Evolutionary conservation across 2,888 invertebrate genomes (phyloP), one percentile per base, ranked within the genome.

Genomic region (Unio delphinus): DNA sequence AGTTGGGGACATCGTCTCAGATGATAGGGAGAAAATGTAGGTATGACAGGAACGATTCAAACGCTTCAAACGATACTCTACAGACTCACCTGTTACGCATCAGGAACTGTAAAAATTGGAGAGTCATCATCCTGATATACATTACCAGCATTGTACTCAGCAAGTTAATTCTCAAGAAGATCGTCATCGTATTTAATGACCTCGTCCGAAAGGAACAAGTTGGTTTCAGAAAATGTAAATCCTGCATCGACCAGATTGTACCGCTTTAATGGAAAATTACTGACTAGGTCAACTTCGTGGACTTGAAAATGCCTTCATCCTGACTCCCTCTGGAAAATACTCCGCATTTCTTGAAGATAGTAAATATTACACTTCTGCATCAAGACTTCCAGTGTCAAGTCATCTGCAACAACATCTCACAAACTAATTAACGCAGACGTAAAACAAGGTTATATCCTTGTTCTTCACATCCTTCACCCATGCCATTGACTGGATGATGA

Each of bases 101-200:
- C 34, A 34, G 8, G 34, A 34, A 45, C 56, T 64, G 56, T 64
- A 57, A 57, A 55, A 28, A 64, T 30, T 64, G 57, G 57, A 56
- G 28, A 30, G 56, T 34, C 18, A 54, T 64, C 15, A 64, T 55
- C 54, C 11, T 64, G 54, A n/a, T 54, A 17, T 55, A 1, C n/a
- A 11, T 55, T 23, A 64, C 64, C 20, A 26, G 55, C 11, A 55
- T 20, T 28, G 28, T 64, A 6, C 11, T 57, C 17, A 23, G 56
- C 15, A 64, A 26, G 17, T n/a, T 65, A 5, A 65, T 65, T 20
- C 58, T 65, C n/a, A 57, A 65, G 20, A 57, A 59, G 45, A 65
- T 65, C 23, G n/a, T 59, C 45, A 17, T 34, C 23, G n/a, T 23
- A n/a, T 7, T 58, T 26, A 20, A 65, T 34, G 54, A 59, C 30